Percentiles rank a stretch among this genome's conserved stretches.
Evolutionary conservation across 1,140 invertebrate species (phyloP).

Genomic region (Bicyclus anynana): DNA sequence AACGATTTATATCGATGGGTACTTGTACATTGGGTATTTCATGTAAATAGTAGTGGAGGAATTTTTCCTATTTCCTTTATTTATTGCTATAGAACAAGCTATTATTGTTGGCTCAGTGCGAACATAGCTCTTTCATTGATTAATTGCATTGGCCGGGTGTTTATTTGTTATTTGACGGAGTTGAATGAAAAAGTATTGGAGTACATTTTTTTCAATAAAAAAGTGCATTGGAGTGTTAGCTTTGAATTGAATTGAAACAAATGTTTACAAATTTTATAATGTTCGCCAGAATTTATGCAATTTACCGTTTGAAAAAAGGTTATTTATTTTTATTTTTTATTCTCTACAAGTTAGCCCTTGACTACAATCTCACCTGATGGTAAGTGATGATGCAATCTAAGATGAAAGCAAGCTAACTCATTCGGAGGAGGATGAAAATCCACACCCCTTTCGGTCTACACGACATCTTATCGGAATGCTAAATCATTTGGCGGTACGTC

Average conservation of each 20-base stretch:
- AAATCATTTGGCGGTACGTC: too few relatives aligned
- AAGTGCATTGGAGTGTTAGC: constrained; percentile 14
- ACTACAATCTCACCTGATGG: too few relatives aligned
- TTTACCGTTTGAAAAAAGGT: too few relatives aligned
- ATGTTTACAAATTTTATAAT: constrained; percentile 13
- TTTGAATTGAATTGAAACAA: constrained; percentile 15
- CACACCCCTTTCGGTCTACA: too few relatives aligned
- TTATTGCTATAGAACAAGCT: constrained; percentile 14
- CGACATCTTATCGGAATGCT: too few relatives aligned
- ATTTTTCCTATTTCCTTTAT: constrained; percentile 13
- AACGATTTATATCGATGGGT: too few relatives aligned
- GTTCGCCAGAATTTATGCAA: not conserved
- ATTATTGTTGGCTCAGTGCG: constrained; percentile 16
- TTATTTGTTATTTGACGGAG: constrained; percentile 36
- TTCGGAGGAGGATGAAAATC: too few relatives aligned
- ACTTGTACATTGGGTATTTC: too few relatives aligned
- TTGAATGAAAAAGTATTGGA: constrained; percentile 29
- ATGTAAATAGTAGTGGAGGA: not conserved
- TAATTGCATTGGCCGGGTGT: constrained; percentile 38
- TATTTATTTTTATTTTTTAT: too few relatives aligned
- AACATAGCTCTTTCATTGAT: constrained; percentile 35
- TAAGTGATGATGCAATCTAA: too few relatives aligned
- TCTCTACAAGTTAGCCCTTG: too few relatives aligned
- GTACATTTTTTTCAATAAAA: constrained; percentile 19
- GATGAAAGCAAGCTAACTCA: too few relatives aligned